phyloP scores from a whole-genome alignment of 2,113 vertebrate genomes.

The Salvator merianae region DNA sequence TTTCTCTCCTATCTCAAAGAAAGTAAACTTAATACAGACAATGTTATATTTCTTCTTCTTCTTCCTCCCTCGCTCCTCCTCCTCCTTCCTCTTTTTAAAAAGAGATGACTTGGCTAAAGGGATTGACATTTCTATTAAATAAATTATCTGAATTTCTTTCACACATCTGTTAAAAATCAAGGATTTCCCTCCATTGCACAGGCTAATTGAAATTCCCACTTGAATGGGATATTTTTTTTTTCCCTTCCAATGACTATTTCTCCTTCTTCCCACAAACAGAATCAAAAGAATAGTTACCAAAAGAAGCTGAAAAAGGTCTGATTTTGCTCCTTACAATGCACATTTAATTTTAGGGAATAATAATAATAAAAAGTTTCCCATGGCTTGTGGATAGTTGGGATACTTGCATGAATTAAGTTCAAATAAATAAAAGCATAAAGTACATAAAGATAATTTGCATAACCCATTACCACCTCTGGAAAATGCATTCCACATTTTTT shows the following conservation, averaged over 20 bases:
- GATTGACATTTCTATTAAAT: not conserved
- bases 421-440: no score
- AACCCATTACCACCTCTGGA: not conserved
- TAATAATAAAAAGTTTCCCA: no score
- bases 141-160: not conserved
- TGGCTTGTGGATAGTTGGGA: no score
- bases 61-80: no score
- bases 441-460: no score
- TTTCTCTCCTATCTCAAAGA: not conserved
- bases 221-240: not conserved
- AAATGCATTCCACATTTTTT: not conserved
- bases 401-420: not conserved
- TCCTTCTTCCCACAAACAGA: not conserved
- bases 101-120: not conserved
- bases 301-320: not conserved
- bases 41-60: no score
- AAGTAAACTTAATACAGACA: not conserved
- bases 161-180: constrained; percentile 8
- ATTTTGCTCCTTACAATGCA: not conserved
- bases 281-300: not conserved
- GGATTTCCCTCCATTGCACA: not conserved
- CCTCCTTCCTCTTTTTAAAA: no score
- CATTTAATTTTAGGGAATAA: no score
- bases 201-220: not conserved
- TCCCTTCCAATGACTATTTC: not conserved